Evolutionary conservation across 2,888 invertebrate genomes (phyloP), one percentile per base, ranked within the genome.

Genomic region (Drosophila merina): DNA sequence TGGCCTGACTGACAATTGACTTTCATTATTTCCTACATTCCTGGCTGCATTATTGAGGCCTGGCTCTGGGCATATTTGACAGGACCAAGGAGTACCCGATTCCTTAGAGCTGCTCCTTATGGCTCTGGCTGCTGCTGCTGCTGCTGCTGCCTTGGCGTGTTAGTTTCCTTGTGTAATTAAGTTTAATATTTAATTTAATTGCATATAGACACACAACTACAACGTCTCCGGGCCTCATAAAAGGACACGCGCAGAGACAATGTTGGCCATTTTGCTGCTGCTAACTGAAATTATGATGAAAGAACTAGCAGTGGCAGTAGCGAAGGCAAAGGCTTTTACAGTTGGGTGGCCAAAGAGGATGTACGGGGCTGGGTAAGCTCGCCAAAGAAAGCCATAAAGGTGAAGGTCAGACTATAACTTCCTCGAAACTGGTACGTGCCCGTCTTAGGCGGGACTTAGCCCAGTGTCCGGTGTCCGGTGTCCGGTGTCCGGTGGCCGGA

Each of bases 101-200:
- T 44, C 54, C 31, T 31, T 42, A 20, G 57, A 9, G 40, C 30
- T 48, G 45, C 62, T 59, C 69, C 52, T 36, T 25, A 12, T 28
- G 12, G 42, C 28, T 36, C 51, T 28, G 40, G 3, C 47, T 44
- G 44, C 7, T 42, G 10, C 50, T 40, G 3, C 47, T 44, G 44
- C 7, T 42, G 10, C 50, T 40, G 70, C 52, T 56, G 63, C 52
- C 63, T 33, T 66, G 50, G 55, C 86, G 85, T 79, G 81, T 83
- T 83, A 79, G 86, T 83, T 83, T 75, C 66, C 74, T 77, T 72
- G 75, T 84, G 80, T 89, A 89, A 89, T 89, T 86, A 89, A 86
- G 84, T 89, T 89, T 86, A 89, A 89, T 88, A 89, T 88, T 88
- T 88, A 88, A 89, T 88, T 89, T 89, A 89, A 89, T 89, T 89